Evolutionary conservation across 1,140 invertebrate species (phyloP).

Genomic region (Chionoecetes opilio): DNA sequence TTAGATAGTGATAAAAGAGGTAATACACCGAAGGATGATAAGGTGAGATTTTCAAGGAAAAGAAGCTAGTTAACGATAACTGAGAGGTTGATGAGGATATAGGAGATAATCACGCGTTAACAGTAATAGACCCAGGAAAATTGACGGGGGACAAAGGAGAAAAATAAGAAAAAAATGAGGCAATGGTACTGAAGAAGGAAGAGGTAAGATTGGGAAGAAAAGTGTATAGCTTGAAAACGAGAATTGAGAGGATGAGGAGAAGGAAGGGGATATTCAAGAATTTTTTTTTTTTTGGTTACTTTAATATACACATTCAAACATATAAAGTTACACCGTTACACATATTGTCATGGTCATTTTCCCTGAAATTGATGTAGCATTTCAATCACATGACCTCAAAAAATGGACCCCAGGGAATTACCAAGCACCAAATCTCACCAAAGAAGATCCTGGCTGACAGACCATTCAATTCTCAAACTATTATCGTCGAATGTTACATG

Average conservation of each 20-base stretch:
- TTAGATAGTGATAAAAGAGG: too few relatives aligned
- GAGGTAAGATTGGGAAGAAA: neutral
- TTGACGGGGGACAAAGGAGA: too few relatives aligned
- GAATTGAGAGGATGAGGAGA: neutral
- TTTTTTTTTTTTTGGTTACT: neutral
- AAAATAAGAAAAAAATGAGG: neutral
- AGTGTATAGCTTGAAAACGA: neutral
- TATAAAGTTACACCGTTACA: neutral
- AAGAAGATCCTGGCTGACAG: neutral
- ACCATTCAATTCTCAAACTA: neutral
- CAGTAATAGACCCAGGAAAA: neutral
- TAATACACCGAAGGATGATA: too few relatives aligned
- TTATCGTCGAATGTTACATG: neutral
- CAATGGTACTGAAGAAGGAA: neutral
- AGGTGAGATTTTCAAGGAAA: too few relatives aligned
- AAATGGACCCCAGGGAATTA: neutral
- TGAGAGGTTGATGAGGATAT: too few relatives aligned
- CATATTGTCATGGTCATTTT: neutral
- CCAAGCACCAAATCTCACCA: neutral
- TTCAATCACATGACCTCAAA: neutral
- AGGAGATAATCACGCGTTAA: too few relatives aligned
- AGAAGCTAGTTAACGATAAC: too few relatives aligned
- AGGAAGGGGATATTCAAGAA: neutral
- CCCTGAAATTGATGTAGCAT: neutral
- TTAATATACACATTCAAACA: slow-evolving; percentile 2